Evolutionary conservation across 1,140 invertebrate species (phyloP).

Genomic region (Neocloeon triangulifer): DNA sequence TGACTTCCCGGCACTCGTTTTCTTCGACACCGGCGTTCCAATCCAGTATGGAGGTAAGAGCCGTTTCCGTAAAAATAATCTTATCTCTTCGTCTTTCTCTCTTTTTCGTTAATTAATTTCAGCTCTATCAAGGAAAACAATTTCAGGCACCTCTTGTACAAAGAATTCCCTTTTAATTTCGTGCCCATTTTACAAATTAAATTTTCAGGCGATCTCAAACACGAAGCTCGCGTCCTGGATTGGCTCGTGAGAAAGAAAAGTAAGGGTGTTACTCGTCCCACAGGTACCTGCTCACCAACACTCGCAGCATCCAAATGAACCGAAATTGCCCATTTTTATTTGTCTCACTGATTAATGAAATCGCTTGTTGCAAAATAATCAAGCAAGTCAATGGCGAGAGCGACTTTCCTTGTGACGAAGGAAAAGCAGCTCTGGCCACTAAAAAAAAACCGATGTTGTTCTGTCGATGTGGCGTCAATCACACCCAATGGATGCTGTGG

Average conservation of each 20-base stretch:
- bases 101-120: slow-evolving; percentile 5
- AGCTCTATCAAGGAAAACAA: slow-evolving; percentile 6
- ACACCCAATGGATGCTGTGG: background rate
- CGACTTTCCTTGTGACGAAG: background rate
- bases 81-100: too few relatives aligned
- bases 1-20: slow-evolving; percentile 71
- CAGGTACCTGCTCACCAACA: background rate
- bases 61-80: slow-evolving; percentile 5
- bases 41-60: slow-evolving; percentile 83
- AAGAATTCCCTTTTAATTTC: too few relatives aligned
- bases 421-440: background rate
- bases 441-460: background rate
- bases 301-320: too few relatives aligned
- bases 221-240: slow-evolving; percentile 85
- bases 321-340: background rate
- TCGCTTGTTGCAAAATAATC: background rate
- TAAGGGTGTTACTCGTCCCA: slow-evolving; percentile 33
- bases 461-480: background rate
- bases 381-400: background rate
- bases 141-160: slow-evolving; percentile 3
- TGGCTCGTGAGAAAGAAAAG: slow-evolving; percentile 88
- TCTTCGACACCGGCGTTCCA: slow-evolving; percentile 79
- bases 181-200: too few relatives aligned
- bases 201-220: slow-evolving; percentile 80
- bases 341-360: background rate